phyloP scores from a whole-genome alignment of 2,888 invertebrate species.

The Hanleya hanleyi region DNA sequence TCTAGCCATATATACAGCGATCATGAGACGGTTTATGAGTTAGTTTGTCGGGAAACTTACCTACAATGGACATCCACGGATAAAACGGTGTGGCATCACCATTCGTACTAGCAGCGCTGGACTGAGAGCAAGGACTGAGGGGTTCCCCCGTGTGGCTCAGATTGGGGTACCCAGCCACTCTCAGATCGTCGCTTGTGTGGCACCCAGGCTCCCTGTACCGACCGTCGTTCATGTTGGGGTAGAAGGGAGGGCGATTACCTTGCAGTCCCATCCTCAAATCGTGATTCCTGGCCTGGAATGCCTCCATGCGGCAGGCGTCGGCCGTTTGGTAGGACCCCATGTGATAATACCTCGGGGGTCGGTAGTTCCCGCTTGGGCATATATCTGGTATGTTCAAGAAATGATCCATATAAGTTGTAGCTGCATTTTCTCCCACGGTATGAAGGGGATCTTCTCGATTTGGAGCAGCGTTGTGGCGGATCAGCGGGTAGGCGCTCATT shows the following conservation, averaged over 20 bases:
- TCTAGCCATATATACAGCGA: neutral
- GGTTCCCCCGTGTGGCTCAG: constrained; percentile 38
- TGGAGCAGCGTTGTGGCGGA: constrained; percentile 51
- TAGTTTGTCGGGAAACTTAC: constrained; percentile 43
- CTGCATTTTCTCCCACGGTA: constrained; percentile 46
- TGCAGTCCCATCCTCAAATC: constrained; percentile 64
- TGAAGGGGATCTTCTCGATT: constrained; percentile 52
- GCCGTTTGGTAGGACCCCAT: constrained; percentile 56
- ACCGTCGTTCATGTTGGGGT: constrained; percentile 54
- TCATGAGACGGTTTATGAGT: neutral
- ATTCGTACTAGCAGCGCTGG: constrained; percentile 45
- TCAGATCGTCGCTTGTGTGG: constrained; percentile 1
- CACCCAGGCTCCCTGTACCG: constrained; percentile 1
- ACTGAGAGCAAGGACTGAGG: constrained; percentile 58
- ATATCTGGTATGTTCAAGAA: constrained; percentile 68
- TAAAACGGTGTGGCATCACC: constrained; percentile 60
- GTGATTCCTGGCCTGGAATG: constrained; percentile 58
- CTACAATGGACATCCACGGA: constrained; percentile 70
- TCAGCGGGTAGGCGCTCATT: constrained; percentile 67
- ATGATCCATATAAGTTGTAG: constrained; percentile 63
- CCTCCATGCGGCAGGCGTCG: constrained; percentile 68
- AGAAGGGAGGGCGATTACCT: constrained; percentile 57
- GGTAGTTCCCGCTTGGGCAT: constrained; percentile 61
- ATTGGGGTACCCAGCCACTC: constrained; percentile 4
- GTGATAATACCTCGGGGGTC: constrained; percentile 58